Percentiles rank a stretch among this genome's conserved stretches.
Conservation (phyloP, 2,888 invertebrate genomes). For the Parnassius smintheus region DNA sequence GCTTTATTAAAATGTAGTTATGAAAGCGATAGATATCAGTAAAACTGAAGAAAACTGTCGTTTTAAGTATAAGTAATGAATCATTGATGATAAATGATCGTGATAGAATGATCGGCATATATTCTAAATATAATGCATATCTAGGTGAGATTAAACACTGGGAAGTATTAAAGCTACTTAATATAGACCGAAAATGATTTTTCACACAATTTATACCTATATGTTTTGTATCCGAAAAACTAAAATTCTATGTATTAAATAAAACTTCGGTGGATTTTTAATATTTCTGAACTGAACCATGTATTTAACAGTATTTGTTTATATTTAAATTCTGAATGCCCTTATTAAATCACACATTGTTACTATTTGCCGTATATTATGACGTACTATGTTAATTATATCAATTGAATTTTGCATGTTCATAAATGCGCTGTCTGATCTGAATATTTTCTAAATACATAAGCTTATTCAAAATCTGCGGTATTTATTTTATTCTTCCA, state of each 20-base stretch:
- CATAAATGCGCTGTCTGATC: constrained; percentile 45
- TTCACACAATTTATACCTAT: constrained; percentile 2
- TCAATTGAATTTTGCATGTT: constrained; percentile 36
- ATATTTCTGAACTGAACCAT: constrained; percentile 23
- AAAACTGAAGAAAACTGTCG: constrained; percentile 56
- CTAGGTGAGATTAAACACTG: constrained; percentile 41
- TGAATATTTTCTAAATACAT: constrained; percentile 49
- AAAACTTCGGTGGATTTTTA: constrained; percentile 4
- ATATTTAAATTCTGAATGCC: constrained; percentile 4
- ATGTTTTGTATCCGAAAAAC: not conserved
- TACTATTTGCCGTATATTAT: constrained; percentile 3
- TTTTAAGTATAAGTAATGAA: constrained; percentile 29
- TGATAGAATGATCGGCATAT: constrained; percentile 13
- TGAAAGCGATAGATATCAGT: constrained; percentile 53
- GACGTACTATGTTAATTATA: constrained; percentile 9
- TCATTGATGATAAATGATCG: constrained; percentile 5
- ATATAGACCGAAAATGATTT: constrained; percentile 7
- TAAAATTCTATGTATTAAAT: not conserved
- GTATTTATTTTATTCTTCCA: constrained; percentile 38
- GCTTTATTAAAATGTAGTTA: constrained; percentile 54
- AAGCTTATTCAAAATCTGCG: constrained; percentile 44
- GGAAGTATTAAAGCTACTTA: constrained; percentile 10
- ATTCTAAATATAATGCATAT: constrained; percentile 50
- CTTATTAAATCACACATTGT: constrained; percentile 6
- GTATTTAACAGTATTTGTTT: constrained; percentile 1